These are phyloP conservation scores for Platalea minor DNA, from an alignment of 2,797 vertebrate species.

Conservation along the genomic window DNA sequence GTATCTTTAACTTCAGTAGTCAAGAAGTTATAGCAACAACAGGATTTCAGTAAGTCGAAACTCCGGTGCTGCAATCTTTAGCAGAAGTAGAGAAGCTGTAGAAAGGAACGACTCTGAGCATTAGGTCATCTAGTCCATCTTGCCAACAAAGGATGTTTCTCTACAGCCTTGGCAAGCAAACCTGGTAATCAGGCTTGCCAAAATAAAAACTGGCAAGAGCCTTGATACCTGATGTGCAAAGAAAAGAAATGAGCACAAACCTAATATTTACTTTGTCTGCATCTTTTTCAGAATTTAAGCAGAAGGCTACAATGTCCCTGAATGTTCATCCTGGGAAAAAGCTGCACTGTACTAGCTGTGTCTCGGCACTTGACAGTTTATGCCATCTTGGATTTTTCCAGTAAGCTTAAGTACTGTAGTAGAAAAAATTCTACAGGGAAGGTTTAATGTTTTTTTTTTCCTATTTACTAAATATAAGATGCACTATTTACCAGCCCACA, in stretches of 20 bases:
- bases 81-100: background rate
- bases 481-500: constrained; percentile 6
- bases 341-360: background rate
- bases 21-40: background rate
- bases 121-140: constrained; percentile 34
- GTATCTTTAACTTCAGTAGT: background rate
- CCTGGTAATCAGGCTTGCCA: constrained; percentile 7
- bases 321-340: background rate
- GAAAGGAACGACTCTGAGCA: background rate
- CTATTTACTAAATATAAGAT: constrained; percentile 10
- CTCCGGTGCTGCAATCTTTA: background rate
- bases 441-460: background rate
- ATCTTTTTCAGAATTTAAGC: constrained; percentile 7
- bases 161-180: constrained; percentile 40
- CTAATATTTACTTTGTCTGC: constrained; percentile 23
- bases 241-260: constrained; percentile 11
- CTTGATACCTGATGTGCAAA: constrained; percentile 28
- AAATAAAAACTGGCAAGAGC: constrained; percentile 37
- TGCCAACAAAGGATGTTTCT: constrained; percentile 52
- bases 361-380: background rate
- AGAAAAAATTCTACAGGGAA: background rate
- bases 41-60: background rate
- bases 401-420: background rate
- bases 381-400: constrained; percentile 2
- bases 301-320: constrained; percentile 21